Evolutionary conservation across 1,140 invertebrate genomes (phyloP), one percentile per base, ranked within the genome.

Genomic region (Pectinophora gossypiella): DNA sequence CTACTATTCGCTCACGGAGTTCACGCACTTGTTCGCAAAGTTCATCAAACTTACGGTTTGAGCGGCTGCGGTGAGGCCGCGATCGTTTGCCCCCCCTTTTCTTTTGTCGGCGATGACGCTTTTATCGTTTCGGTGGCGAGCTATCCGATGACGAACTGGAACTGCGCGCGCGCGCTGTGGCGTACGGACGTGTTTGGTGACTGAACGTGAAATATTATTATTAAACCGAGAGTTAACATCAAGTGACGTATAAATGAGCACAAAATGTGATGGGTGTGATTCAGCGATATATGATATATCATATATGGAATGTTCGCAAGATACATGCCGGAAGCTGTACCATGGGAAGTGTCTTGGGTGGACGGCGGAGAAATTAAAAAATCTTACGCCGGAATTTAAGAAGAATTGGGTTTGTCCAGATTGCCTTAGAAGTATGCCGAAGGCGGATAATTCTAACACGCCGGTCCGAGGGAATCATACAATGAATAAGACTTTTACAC

Each of bases 401-500:
- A 20, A 42, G 6, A 20, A 19, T 10, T 56, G 54, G 54, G 21
- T 36, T 1, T 56, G 54, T 36, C 54, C 54, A 2, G 54, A 51
- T 42, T 56, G 54, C 35, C n/a, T 32, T 7, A 16, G 49, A 3
- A 16, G 3, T 20, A 42, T 48, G 0, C 54, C 54, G 21, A 56
- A 48, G 16, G 22, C 6, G 12, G 54, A 18, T 27, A 56, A 56
- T 19, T 32, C 54, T 0, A 18, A 51, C 16, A 56, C 54, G 6
- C 48, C 54, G 19, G 36, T 56, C 4, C 38, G 54, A 36, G 48
- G 43, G 12, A 45, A 23, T 13, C 13, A 40, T 15, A 19, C 36
- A 10, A 27, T 56, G 48, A 51, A 56, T 13, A 19, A 56, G 48
- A 56, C 54, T 10, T 56, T 51, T 38, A 56, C 49, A 19, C 54